phyloP scores from a whole-genome alignment of 2,888 invertebrate species.

The Dynastes hyllus region DNA sequence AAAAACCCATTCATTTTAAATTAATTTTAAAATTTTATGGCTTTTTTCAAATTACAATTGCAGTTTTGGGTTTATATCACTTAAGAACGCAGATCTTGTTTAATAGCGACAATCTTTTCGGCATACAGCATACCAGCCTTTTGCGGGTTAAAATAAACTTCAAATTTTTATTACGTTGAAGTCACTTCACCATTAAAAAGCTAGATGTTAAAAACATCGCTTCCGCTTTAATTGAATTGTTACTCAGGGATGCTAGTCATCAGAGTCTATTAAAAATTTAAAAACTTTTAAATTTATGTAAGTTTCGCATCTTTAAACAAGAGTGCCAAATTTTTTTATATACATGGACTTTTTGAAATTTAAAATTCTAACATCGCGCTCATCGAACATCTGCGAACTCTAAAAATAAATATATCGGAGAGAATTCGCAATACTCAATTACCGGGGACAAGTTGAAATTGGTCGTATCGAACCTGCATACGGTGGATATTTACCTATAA shows the following conservation, averaged over 20 bases:
- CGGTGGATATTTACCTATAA: not conserved
- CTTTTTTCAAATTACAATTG: too few relatives aligned
- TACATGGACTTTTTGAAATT: not conserved
- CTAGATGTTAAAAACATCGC: not conserved
- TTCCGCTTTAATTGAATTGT: not conserved
- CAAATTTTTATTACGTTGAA: not conserved
- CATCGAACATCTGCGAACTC: constrained; percentile 2
- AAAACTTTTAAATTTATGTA: not conserved
- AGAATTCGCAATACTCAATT: not conserved
- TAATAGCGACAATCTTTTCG: too few relatives aligned
- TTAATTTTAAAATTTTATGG: too few relatives aligned
- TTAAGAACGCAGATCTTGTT: too few relatives aligned
- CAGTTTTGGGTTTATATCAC: too few relatives aligned
- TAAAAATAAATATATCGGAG: constrained; percentile 13
- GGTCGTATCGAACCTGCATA: not conserved
- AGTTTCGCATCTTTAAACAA: constrained; percentile 1
- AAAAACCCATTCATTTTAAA: too few relatives aligned
- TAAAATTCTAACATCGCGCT: not conserved
- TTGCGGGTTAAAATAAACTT: not conserved
- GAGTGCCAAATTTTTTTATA: constrained; percentile 18
- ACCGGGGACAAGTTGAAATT: not conserved
- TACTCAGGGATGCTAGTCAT: too few relatives aligned
- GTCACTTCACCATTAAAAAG: not conserved
- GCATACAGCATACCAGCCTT: too few relatives aligned
- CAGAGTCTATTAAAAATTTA: not conserved